Evolutionary conservation across 2,888 invertebrate species (phyloP).

Genomic region (Carterocephalus palaemon): DNA sequence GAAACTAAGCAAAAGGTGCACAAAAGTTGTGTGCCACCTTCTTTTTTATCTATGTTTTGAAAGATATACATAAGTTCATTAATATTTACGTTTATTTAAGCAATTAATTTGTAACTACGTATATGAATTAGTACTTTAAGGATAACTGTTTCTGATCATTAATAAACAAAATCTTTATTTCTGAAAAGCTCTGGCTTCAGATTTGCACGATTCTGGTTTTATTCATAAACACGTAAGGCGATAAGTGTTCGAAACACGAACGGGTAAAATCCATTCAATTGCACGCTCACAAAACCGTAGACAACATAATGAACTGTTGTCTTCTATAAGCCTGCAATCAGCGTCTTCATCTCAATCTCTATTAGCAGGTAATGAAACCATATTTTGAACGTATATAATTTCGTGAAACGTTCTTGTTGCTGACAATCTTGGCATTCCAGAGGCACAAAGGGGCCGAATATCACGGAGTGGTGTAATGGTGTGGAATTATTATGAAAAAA

Average conservation of each 20-base stretch:
- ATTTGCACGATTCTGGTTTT: no score
- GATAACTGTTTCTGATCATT: no score
- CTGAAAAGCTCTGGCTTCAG: no score
- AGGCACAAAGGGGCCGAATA: constrained; percentile 43
- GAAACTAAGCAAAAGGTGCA: no score
- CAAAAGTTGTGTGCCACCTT: no score
- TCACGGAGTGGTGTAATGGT: constrained; percentile 50
- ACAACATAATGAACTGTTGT: constrained; percentile 25
- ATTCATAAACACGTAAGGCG: background rate
- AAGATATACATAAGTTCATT: no score
- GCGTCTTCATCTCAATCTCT: constrained; percentile 19
- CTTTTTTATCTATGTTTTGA: no score
- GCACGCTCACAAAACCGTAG: constrained; percentile 22
- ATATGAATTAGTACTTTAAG: no score
- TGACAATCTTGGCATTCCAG: constrained; percentile 32
- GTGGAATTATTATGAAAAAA: constrained; percentile 53
- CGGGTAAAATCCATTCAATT: constrained; percentile 1
- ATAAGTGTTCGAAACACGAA: constrained; percentile 14
- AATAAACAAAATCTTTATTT: no score
- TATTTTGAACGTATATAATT: constrained; percentile 16
- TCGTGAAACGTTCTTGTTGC: constrained; percentile 28
- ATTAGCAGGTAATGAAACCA: constrained; percentile 23
- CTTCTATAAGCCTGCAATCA: constrained; percentile 23
- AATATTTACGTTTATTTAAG: no score
- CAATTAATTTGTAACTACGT: no score